Evolutionary conservation across 2,888 invertebrate genomes (phyloP).

Genomic region (Lasius platythorax): DNA sequence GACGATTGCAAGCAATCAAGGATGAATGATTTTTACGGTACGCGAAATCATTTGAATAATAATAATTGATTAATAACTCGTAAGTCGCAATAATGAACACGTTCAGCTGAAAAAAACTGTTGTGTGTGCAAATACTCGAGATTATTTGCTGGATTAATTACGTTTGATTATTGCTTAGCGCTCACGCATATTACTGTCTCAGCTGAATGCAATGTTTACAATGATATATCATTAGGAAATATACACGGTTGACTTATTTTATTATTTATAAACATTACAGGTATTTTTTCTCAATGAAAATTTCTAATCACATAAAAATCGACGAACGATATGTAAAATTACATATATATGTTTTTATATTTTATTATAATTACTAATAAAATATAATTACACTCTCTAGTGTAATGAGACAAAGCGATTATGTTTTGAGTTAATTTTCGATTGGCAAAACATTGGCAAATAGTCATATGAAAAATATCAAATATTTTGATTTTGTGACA

Average conservation of each 20-base stretch:
- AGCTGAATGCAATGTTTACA: slow-evolving; percentile 10
- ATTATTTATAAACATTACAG: neutral
- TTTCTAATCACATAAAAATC: neutral
- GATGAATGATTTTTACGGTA: slow-evolving; percentile 3
- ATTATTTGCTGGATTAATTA: slow-evolving; percentile 23
- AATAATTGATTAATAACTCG: neutral
- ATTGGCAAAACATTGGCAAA: neutral
- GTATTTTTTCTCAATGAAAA: neutral
- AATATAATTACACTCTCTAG: slow-evolving; percentile 1
- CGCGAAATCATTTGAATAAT: neutral
- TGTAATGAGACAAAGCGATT: neutral
- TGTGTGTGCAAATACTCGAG: slow-evolving; percentile 19
- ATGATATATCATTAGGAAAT: slow-evolving; percentile 15
- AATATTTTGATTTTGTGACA: slow-evolving; percentile 19
- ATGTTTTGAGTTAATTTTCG: slow-evolving; percentile 17
- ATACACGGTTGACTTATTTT: neutral
- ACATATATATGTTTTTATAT: neutral
- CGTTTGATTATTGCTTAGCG: slow-evolving; percentile 26
- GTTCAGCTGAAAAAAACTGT: slow-evolving; percentile 9
- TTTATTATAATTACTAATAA: neutral
- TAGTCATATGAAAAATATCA: neutral
- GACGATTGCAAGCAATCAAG: slow-evolving; percentile 9
- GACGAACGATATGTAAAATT: neutral
- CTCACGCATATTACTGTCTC: slow-evolving; percentile 8
- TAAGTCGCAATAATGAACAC: neutral